Evolutionary conservation across 2,113 vertebrate species (phyloP), one percentile per base, ranked within the genome.

Genomic region (Rattus rattus): DNA sequence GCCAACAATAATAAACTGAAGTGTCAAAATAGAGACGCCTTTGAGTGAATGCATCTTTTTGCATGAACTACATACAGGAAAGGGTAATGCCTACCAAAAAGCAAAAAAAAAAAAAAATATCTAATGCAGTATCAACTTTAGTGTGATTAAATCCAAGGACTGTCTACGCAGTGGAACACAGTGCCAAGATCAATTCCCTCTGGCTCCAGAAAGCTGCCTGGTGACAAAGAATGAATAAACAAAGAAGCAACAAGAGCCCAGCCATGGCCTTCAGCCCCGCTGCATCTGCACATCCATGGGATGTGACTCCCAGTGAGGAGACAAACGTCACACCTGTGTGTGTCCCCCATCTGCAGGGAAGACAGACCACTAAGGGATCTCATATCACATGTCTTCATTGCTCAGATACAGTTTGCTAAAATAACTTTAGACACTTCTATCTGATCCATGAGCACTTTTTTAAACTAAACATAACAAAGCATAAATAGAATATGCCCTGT

Each of bases 1-100:
- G 67, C 77, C 49, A 70, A 65, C 59, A 26, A 26, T 79, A 90
- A 72, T 77, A 72, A 85, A 93, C 52, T 90, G 56, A 95, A 84
- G 81, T 26, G 5, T 73, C 2, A 88, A 94, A 90, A 85, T 11
- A 33, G 73, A 91, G 22, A 90, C 83, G 79, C 33, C 19, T 88
- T 59, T 47, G 24, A 84, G 61, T 7, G 47, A 83, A 52, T 59
- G 81, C 47, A 49, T 59, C 39, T 86, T 90, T 77, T 93, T 88
- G 20, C 20, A 70, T 80, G 28, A 4, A 79, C 67, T 70, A 28
- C 63, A 0, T 87, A 83, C 36, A 88, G 17, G 16, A 95, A 90
- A 88, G 59, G 43, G 5, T 39, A 92, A 88, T 2, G 70, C 4
- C 13, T 63, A 94, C 75, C 39, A 67, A 79, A 79, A 69, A 61